These are phyloP conservation scores for Tribolium freemani DNA, from an alignment of 2,888 invertebrate species.

Conservation along the genomic window DNA sequence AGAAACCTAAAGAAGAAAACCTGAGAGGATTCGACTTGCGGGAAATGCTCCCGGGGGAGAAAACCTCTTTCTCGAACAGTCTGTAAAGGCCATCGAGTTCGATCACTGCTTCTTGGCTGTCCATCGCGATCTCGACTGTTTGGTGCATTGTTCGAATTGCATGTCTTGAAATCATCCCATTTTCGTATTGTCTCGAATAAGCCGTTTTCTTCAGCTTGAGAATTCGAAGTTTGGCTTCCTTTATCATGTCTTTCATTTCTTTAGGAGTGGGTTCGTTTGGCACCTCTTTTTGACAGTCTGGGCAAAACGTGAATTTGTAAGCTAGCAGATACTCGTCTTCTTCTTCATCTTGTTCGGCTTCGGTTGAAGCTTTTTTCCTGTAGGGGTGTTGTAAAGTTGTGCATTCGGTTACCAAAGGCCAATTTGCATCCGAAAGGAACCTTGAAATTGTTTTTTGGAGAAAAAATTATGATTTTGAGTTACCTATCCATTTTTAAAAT, in stretches of 20 bases:
- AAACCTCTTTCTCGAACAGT: conserved; percentile 61
- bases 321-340: background rate
- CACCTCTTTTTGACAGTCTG: conserved; percentile 15
- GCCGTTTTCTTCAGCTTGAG: conserved; percentile 76
- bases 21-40: background rate
- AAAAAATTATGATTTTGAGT: background rate
- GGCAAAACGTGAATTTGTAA: conserved; percentile 8
- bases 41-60: background rate
- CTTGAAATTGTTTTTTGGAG: background rate
- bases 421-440: conserved; percentile 12
- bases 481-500: conserved; percentile 25
- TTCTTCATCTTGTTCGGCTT: background rate
- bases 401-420: background rate
- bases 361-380: background rate
- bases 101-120: conserved; percentile 68
- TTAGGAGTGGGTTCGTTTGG: conserved; percentile 11
- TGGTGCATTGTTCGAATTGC: conserved; percentile 72
- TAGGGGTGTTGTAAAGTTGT: conserved; percentile 19
- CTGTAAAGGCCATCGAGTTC: conserved; percentile 67
- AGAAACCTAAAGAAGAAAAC: background rate
- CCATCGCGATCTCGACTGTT: conserved; percentile 70
- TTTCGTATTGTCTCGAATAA: conserved; percentile 76
- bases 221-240: conserved; percentile 73
- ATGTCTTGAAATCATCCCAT: conserved; percentile 74
- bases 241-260: conserved; percentile 23